Base-by-base conservation (phyloP, 2,797 vertebrate species). In the Eulemur rubriventer region DNA sequence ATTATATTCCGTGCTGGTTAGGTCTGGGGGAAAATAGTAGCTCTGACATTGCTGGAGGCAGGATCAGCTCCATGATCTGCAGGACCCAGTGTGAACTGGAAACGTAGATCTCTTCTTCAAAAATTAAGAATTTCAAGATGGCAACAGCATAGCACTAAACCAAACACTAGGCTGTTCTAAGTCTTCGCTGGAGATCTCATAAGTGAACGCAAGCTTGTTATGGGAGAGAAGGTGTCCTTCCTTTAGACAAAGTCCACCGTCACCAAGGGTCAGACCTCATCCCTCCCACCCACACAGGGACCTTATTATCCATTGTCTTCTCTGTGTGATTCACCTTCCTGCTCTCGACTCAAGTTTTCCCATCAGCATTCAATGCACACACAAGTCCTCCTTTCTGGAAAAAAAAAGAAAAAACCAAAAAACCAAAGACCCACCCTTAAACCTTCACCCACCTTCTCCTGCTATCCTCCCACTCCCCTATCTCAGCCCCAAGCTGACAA, bases 41-140 rank as follows among this genome's bases (percentile, higher is more conserved):
- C 46, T 80, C n/a, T 3, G 1, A 20, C 2, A 0, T 14, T 17
- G 43, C 4, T 17, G 35, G 61, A 50, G 41, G 69, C 17, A 20
- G 26, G 70, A 72, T 28, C 13, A 13, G 59, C 41, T 33, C 13
- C 57, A 2, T 8, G 57, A 52, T n/a, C 80, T 69, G 41, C 24
- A 38, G 33, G 48, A 38, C 30, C n/a, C 50, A 9, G n/a, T 16
- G 12, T 16, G 30, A 10, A 50, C 43, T 30, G 48, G 26, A 69
- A 85, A 46, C 3, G 14, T 17, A 6, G 14, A 20, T 30, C 41
- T 92, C 35, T 73, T 52, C 35, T 61, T 81, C 33, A 55, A 69
- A 91, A 46, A n/a, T 55, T 33, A 55, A 22, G 52, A 73, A 73
- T 92, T 87, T 79, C 46, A 65, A 89, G 50, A 84, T 26, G 30